These are phyloP conservation scores for Calidris pugnax DNA, from an alignment of 2,113 vertebrate genomes.

Conservation along the genomic window DNA sequence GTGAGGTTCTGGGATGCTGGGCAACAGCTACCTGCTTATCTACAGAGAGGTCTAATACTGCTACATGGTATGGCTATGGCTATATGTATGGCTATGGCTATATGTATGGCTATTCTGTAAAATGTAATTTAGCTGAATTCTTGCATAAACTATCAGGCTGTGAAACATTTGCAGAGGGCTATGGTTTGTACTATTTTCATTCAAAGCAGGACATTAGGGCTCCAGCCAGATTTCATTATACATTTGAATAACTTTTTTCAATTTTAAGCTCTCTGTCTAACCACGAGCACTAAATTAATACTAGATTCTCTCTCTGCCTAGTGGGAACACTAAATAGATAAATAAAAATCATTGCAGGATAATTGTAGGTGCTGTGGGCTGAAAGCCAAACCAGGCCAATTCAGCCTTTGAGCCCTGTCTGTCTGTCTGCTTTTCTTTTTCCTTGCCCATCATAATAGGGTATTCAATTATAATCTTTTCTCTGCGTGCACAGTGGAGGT, in stretches of 20 bases:
- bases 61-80: neutral
- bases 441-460: conserved; percentile 68
- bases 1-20: neutral
- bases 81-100: too few species aligned
- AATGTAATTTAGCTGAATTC: conserved; percentile 9
- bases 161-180: conserved; percentile 28
- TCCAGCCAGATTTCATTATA: conserved; percentile 66
- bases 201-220: conserved; percentile 46
- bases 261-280: conserved; percentile 69
- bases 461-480: conserved; percentile 78
- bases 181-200: conserved; percentile 34
- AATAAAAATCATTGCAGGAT: conserved; percentile 74
- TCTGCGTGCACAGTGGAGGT: conserved; percentile 67
- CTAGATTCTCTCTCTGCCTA: conserved; percentile 52
- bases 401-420: conserved; percentile 65
- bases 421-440: conserved; percentile 54
- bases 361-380: conserved; percentile 75
- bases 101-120: neutral
- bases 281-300: conserved; percentile 71
- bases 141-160: conserved; percentile 28
- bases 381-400: conserved; percentile 67
- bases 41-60: neutral
- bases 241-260: conserved; percentile 74
- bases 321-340: conserved; percentile 74
- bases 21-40: neutral